phyloP scores from a whole-genome alignment of 2,797 vertebrate species.

The Thaleichthys pacificus region DNA sequence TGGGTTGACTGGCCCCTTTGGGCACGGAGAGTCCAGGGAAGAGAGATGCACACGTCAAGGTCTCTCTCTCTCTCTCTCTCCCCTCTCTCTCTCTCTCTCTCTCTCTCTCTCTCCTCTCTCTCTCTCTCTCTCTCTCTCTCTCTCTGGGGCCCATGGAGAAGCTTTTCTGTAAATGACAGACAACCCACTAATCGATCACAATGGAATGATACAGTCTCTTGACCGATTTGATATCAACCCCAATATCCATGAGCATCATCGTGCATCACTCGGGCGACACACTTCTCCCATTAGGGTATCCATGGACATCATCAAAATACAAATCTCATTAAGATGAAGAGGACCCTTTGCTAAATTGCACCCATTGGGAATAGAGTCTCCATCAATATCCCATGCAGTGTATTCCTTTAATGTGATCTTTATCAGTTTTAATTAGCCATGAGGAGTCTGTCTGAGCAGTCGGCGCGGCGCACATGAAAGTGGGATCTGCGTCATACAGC shows the following conservation, averaged over 20 bases:
- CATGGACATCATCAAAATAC: slow-evolving; percentile 10
- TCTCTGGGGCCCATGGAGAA: background rate
- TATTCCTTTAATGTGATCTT: slow-evolving; percentile 39
- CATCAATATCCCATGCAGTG: slow-evolving; percentile 8
- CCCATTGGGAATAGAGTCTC: slow-evolving; percentile 12
- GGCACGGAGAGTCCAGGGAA: too few relatives aligned
- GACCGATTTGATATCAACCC: background rate
- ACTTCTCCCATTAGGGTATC: slow-evolving; percentile 6
- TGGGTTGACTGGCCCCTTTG: background rate
- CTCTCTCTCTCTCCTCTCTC: too few relatives aligned
- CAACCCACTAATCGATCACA: slow-evolving; percentile 19
- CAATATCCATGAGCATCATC: background rate
- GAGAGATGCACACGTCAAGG: too few relatives aligned
- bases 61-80: background rate
- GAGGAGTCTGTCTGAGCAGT: slow-evolving; percentile 35
- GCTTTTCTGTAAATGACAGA: slow-evolving; percentile 13
- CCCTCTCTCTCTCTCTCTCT: too few relatives aligned
- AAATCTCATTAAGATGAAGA: slow-evolving; percentile 12
- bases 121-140: too few relatives aligned
- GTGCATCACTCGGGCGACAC: slow-evolving; percentile 8
- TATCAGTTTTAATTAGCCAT: slow-evolving; percentile 47
- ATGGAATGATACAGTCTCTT: background rate
- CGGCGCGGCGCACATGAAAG: slow-evolving; percentile 52
- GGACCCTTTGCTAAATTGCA: slow-evolving; percentile 7
- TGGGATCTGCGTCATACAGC: slow-evolving; percentile 29